phyloP scores from a whole-genome alignment of 2,888 invertebrate genomes.

The Mesochorus sp. region DNA sequence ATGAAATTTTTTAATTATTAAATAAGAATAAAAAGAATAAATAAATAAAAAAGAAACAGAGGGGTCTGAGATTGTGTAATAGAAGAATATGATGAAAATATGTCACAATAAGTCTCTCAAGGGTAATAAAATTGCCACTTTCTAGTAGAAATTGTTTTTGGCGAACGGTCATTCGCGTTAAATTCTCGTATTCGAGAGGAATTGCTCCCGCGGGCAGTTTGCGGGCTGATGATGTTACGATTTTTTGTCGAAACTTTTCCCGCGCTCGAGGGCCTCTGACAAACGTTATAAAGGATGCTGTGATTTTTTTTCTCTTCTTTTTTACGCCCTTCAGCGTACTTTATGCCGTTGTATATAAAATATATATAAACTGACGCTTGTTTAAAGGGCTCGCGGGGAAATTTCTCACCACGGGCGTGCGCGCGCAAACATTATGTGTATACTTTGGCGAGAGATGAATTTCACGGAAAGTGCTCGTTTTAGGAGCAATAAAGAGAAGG shows the following conservation, averaged over 20 bases:
- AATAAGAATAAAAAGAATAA: too few species aligned
- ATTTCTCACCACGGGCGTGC: not conserved
- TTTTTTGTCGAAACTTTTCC: slow-evolving; percentile 41
- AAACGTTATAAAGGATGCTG: too few species aligned
- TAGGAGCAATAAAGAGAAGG: slow-evolving; percentile 14
- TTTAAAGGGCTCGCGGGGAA: slow-evolving; percentile 15
- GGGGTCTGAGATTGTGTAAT: too few species aligned
- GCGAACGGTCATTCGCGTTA: slow-evolving; percentile 49
- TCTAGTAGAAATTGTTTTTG: slow-evolving; percentile 45
- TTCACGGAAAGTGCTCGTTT: slow-evolving; percentile 55
- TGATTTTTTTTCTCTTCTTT: not conserved
- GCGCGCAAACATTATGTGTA: slow-evolving; percentile 9
- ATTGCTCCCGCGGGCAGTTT: not conserved
- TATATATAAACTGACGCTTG: slow-evolving; percentile 13
- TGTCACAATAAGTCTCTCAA: too few species aligned
- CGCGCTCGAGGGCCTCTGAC: not conserved
- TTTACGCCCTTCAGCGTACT: not conserved
- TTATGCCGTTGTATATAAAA: too few species aligned
- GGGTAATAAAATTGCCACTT: slow-evolving; percentile 12
- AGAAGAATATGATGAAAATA: too few species aligned
- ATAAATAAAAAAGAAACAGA: too few species aligned
- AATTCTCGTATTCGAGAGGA: slow-evolving; percentile 17
- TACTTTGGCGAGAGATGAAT: slow-evolving; percentile 23
- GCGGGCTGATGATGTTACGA: slow-evolving; percentile 51
- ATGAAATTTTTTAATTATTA: too few species aligned